Evolutionary conservation across 2,797 vertebrate species (phyloP).

Genomic region (Trachurus trachurus): DNA sequence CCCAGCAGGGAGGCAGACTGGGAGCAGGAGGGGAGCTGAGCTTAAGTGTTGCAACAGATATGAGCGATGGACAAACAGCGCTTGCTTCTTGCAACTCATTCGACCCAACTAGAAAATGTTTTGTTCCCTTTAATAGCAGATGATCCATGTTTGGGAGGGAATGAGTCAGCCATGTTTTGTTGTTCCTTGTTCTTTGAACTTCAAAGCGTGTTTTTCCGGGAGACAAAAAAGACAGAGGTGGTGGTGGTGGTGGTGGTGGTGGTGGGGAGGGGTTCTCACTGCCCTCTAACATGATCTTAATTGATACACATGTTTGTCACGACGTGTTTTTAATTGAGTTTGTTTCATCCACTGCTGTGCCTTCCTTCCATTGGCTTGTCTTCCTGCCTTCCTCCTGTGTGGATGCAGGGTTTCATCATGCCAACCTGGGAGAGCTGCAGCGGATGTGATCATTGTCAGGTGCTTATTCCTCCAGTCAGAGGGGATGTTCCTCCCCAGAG

Average conservation of each 20-base stretch:
- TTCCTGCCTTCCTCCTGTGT: constrained; percentile 36
- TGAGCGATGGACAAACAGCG: constrained; percentile 74
- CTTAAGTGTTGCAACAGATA: constrained; percentile 78
- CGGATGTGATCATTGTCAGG: constrained; percentile 69
- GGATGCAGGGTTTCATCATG: constrained; percentile 79
- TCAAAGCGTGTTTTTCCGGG: constrained; percentile 45
- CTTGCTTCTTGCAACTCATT: constrained; percentile 68
- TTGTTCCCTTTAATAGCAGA: constrained; percentile 74
- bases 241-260: no score
- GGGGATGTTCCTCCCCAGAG: constrained; percentile 59
- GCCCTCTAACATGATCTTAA: constrained; percentile 20
- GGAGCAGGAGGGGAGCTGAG: constrained; percentile 67
- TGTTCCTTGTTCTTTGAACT: constrained; percentile 74
- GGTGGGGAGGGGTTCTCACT: constrained; percentile 4
- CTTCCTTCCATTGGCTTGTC: constrained; percentile 18
- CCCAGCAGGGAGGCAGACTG: constrained; percentile 77
- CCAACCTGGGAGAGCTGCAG: constrained; percentile 58
- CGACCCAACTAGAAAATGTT: constrained; percentile 75
- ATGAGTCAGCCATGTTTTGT: constrained; percentile 77
- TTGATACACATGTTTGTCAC: constrained; percentile 5
- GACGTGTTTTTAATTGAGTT: constrained; percentile 13
- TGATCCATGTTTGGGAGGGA: constrained; percentile 76
- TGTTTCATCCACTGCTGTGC: not conserved
- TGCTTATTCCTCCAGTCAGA: constrained; percentile 60
- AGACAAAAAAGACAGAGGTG: no score